Base-by-base conservation (phyloP, 2,113 vertebrate genomes). In the Kryptolebias marmoratus region DNA sequence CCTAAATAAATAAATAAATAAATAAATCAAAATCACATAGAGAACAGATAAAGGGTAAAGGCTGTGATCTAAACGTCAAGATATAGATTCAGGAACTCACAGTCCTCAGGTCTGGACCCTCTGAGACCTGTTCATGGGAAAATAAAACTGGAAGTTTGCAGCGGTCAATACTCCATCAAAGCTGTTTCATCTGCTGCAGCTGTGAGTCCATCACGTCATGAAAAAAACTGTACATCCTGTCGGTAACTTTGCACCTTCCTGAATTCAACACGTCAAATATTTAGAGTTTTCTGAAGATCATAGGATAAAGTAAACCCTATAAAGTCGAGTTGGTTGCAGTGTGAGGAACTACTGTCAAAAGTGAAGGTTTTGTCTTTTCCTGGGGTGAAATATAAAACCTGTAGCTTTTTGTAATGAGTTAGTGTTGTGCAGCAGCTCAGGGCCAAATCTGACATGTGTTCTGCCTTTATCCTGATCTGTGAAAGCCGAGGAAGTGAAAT, bases 231-330 rank as follows among this genome's bases (percentile, higher is more conserved):
- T 69, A 59, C 39, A 62, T 56, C 27, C 16, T 44, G 39, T 10
- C 18, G 28, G 64, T 49, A 50, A 39, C 22, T 58, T 45, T 36
- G 28, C 48, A 63, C 69, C 55, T 74, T 22, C 4, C 22, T 74
- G 44, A 83, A 59, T 64, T 60, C 48, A 49, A 9, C 22, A 54
- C 59, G 60, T 84, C 16, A 87, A 83, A 81, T 75, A 83, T 83
- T 81, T 27, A 75, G 44, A 28, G 15, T 64, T 62, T 69, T 75
- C 76, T 74, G 31, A 68, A 65, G 63, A 36, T 36, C 7, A 36
- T 36, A 36, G 32, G 32, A 36, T 36, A 36, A 36, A 36, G 32
- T 36, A 22, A 22, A 22, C 22, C 22, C 22, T 22, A 22, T 36
- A 36, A 36, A 36, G 32, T 36, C 7, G 32, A 36, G 32, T 36